phyloP scores from a whole-genome alignment of 92 coral and sea anemone genomes.

The Pocillopora meandrina region DNA sequence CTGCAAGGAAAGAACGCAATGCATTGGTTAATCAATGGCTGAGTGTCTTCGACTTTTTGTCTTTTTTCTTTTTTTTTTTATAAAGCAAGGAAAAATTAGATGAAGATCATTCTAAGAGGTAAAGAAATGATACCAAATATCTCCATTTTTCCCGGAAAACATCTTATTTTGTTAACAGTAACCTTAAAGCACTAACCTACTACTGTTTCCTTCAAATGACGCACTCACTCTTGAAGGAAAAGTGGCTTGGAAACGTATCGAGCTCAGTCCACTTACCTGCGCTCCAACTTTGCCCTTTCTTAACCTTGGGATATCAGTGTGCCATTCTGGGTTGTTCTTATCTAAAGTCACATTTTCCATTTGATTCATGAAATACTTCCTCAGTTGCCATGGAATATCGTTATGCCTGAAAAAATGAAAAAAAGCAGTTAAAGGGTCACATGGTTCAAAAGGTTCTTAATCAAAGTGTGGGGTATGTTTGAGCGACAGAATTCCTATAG shows the following conservation, averaged over 20 bases:
- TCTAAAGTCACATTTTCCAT: conserved; percentile 69
- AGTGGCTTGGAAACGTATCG: background rate
- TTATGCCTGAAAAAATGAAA: conserved; percentile 66
- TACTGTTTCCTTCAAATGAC: too few species aligned
- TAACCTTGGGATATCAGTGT: conserved; percentile 88
- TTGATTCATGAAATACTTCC: conserved; percentile 62
- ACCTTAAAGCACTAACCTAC: too few species aligned
- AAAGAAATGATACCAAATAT: too few species aligned
- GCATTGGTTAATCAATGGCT: background rate
- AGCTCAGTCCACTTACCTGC: conserved; percentile 51
- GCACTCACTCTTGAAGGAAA: too few species aligned
- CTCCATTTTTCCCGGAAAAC: too few species aligned
- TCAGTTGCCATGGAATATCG: conserved; percentile 81
- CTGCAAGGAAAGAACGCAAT: conserved; percentile 19
- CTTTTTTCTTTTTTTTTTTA: background rate
- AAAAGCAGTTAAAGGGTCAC: background rate
- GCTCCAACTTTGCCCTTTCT: conserved; percentile 79
- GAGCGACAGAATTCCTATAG: too few species aligned
- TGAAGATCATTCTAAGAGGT: too few species aligned
- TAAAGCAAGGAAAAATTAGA: too few species aligned
- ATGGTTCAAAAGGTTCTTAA: background rate
- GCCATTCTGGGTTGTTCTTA: conserved; percentile 54
- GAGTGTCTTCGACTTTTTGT: background rate
- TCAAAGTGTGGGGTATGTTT: too few species aligned
- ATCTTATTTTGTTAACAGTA: too few species aligned